These are phyloP conservation scores for Paralichthys olivaceus DNA, from an alignment of 2,113 vertebrate genomes.

Conservation along the genomic window DNA sequence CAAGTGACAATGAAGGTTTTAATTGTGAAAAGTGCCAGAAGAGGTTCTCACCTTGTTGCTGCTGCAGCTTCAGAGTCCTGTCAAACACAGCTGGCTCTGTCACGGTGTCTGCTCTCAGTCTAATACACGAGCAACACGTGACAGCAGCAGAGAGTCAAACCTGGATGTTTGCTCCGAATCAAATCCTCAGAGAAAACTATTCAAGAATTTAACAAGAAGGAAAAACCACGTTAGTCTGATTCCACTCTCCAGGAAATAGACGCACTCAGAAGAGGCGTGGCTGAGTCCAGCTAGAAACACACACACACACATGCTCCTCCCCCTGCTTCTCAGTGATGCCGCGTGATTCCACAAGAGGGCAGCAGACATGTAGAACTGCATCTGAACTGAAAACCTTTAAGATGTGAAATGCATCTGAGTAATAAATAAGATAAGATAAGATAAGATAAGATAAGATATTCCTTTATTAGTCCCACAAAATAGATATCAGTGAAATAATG, in stretches of 20 bases:
- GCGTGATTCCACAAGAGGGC: conserved; percentile 55
- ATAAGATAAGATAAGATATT: no score
- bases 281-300: no score
- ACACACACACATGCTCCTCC: conserved; percentile 3
- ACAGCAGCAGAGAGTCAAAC: background rate
- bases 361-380: conserved; percentile 42
- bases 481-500: no score
- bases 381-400: no score
- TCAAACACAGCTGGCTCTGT: conserved; percentile 54
- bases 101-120: background rate
- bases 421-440: no score
- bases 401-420: no score
- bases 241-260: background rate
- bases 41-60: conserved; percentile 16
- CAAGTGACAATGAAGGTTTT: background rate
- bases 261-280: background rate
- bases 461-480: no score
- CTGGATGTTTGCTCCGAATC: background rate
- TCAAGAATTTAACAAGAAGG: background rate
- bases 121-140: background rate
- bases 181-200: background rate
- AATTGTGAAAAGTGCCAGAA: background rate
- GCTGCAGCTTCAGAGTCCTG: conserved; percentile 24
- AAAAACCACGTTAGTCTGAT: background rate
- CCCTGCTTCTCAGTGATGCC: background rate